Percentiles rank a stretch among this genome's conserved stretches.
These are phyloP conservation scores for Candidula unifasciata DNA, from an alignment of 2,888 invertebrate genomes.

Conservation along the genomic window DNA sequence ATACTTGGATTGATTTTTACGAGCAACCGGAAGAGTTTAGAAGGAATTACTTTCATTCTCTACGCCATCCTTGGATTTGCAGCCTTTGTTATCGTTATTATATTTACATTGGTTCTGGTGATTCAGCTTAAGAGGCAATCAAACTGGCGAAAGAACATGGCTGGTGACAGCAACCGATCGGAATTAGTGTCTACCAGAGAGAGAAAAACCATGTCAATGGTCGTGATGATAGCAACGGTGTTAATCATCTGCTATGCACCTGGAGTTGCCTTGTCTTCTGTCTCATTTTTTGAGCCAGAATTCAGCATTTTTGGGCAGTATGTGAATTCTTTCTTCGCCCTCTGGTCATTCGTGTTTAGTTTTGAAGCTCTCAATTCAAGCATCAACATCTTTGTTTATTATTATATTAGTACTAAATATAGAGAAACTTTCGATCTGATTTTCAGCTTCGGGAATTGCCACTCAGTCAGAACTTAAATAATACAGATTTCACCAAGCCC, in stretches of 20 bases:
- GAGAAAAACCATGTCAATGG: neutral
- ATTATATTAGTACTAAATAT: neutral
- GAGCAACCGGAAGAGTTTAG: slow-evolving; percentile 2
- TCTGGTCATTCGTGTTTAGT: neutral
- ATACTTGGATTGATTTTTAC: neutral
- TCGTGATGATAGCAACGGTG: neutral
- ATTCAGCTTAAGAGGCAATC: neutral
- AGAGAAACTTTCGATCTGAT: neutral
- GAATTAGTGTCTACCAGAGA: neutral
- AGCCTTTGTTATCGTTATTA: neutral
- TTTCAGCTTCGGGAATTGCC: neutral
- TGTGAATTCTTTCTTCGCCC: neutral
- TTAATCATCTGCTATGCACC: neutral
- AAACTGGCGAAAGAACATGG: neutral
- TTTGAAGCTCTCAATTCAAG: neutral
- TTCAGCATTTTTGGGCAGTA: neutral
- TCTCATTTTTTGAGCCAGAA: neutral
- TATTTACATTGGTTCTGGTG: neutral
- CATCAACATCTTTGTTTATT: neutral
- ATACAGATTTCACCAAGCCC: no score
- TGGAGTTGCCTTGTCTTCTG: neutral
- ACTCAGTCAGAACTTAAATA: no score
- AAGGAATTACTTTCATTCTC: neutral
- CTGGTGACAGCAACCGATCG: neutral
- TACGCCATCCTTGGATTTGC: neutral